Evolutionary conservation across 92 coral and sea anemone genomes (phyloP).

Genomic region (Epizoanthus illoricatus): DNA sequence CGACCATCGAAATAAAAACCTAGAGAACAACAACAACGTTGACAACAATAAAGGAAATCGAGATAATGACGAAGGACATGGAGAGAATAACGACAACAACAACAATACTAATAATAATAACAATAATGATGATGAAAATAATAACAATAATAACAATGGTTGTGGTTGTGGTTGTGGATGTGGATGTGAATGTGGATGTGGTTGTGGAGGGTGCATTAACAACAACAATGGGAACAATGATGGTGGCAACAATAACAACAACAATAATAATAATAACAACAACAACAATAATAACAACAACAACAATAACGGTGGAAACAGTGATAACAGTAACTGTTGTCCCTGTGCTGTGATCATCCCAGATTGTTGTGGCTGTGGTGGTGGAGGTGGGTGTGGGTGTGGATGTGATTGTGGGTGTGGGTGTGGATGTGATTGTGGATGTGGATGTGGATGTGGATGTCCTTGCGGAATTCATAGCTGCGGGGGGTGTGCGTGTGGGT

Average conservation of each 20-base stretch:
- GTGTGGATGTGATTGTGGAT: background rate
- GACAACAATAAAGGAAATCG: background rate
- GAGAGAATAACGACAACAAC: background rate
- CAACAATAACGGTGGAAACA: background rate
- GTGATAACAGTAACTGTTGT: slow-evolving; percentile 1
- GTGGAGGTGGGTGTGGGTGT: background rate
- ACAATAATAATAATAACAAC: background rate
- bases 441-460: background rate
- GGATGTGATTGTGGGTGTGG: slow-evolving; percentile 1
- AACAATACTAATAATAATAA: background rate
- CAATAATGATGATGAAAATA: background rate
- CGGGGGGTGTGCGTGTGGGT: background rate
- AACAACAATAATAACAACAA: background rate
- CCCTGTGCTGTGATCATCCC: slow-evolving; percentile 33
- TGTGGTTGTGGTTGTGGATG: background rate
- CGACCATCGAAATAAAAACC: background rate
- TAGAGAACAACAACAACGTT: background rate
- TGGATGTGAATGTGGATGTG: background rate
- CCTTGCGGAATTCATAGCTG: no score
- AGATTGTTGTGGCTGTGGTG: slow-evolving; percentile 23
- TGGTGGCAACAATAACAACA: background rate
- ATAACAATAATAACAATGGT: background rate
- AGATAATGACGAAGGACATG: background rate
- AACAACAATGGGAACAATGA: no score
- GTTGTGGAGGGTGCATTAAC: background rate